Evolutionary conservation across 2,797 vertebrate species (phyloP).

Genomic region (Mormyrops attenuatus): DNA sequence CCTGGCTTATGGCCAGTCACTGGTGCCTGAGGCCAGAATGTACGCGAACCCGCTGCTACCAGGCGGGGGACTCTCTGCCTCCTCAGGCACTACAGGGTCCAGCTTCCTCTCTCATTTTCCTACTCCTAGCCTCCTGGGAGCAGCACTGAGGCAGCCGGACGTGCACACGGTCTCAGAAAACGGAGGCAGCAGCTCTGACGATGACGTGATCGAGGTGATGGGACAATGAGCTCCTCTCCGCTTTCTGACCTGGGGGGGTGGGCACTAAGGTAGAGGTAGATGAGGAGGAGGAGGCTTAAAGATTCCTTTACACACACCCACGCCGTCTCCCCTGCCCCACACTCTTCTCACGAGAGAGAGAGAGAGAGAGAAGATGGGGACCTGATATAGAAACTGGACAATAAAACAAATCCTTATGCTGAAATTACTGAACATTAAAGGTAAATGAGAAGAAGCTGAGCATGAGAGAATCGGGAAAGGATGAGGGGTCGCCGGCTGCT

Average conservation of each 20-base stretch:
- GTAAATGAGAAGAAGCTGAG: conserved; percentile 33
- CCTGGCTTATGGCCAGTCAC: conserved; percentile 81
- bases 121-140: conserved; percentile 74
- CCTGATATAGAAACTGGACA: conserved; percentile 30
- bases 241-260: background rate
- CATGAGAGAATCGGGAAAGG: conserved; percentile 29
- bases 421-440: conserved; percentile 39
- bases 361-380: conserved; percentile 4
- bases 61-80: conserved; percentile 64
- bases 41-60: conserved; percentile 71
- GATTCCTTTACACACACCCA: conserved; percentile 18
- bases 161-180: conserved; percentile 70
- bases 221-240: conserved; percentile 70
- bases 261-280: background rate
- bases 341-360: conserved; percentile 3
- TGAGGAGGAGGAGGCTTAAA: background rate
- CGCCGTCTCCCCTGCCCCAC: background rate
- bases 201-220: conserved; percentile 93
- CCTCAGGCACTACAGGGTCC: conserved; percentile 48
- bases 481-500: conserved; percentile 39
- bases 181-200: conserved; percentile 87
- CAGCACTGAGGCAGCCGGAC: conserved; percentile 68
- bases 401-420: conserved; percentile 54
- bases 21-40: conserved; percentile 85
- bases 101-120: conserved; percentile 76